Conservation (phyloP, 2,888 invertebrate species). For the Cheilosia soror region DNA sequence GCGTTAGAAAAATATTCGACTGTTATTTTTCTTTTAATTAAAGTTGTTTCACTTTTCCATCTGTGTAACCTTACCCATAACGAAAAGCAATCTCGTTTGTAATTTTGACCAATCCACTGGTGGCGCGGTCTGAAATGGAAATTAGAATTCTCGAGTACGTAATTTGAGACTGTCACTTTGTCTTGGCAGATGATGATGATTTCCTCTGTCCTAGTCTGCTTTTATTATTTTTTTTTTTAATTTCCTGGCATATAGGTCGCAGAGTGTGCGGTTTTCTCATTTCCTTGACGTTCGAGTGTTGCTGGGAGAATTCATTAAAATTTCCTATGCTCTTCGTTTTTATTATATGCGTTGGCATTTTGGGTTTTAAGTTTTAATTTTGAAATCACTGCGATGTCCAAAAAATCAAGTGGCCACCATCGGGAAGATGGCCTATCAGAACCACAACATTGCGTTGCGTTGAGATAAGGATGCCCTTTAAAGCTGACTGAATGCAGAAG, state of each 20-base stretch:
- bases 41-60: conserved; percentile 46
- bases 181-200: conserved; percentile 71
- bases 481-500: neutral
- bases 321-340: conserved; percentile 49
- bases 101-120: conserved; percentile 64
- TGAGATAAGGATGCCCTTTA: conserved; percentile 6
- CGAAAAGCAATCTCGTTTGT: conserved; percentile 61
- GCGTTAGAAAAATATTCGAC: conserved; percentile 18
- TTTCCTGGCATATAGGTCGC: conserved; percentile 53
- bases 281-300: conserved; percentile 55
- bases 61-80: conserved; percentile 17
- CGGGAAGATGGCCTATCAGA: conserved; percentile 8
- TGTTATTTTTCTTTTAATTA: conserved; percentile 57
- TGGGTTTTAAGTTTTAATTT: conserved; percentile 63
- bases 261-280: conserved; percentile 59
- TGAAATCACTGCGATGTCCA: conserved; percentile 54
- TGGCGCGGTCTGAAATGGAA: conserved; percentile 56
- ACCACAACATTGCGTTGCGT: conserved; percentile 3
- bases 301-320: conserved; percentile 66
- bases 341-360: conserved; percentile 41
- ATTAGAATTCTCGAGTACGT: conserved; percentile 68
- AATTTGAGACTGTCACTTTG: conserved; percentile 70
- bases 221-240: conserved; percentile 31
- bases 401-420: conserved; percentile 48
- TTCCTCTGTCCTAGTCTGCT: conserved; percentile 30